Conservation (phyloP, 2,113 vertebrate species). For the Vulpes vulpes region DNA sequence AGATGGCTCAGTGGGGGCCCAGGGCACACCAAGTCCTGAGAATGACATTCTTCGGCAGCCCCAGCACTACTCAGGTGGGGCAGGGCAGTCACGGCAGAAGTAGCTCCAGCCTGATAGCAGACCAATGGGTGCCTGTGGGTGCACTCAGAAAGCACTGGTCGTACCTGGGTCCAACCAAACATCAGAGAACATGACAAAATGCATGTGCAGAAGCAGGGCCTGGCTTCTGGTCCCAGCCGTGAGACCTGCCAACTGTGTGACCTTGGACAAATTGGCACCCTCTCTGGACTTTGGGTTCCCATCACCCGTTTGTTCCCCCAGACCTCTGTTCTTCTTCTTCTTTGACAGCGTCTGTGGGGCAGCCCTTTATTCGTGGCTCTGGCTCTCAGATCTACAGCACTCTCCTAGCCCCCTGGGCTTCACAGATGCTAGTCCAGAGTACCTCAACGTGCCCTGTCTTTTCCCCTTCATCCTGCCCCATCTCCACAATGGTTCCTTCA, state of each 20-base stretch:
- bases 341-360: not conserved
- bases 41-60: not conserved
- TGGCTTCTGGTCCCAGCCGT: conserved; percentile 1
- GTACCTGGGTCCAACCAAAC: not conserved
- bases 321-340: not conserved
- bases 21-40: not conserved
- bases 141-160: not conserved
- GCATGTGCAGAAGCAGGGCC: not conserved
- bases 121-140: not conserved
- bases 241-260: not conserved
- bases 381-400: not conserved
- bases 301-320: not conserved
- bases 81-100: not conserved
- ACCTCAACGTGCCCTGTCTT: too few species aligned
- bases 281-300: conserved; percentile 41
- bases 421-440: not conserved
- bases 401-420: not conserved
- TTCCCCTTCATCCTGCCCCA: not conserved
- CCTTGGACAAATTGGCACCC: not conserved
- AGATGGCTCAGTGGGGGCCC: not conserved
- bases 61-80: not conserved
- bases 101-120: not conserved
- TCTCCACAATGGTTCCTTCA: not conserved
- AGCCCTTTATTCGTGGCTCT: not conserved
- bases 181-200: not conserved